Conservation (phyloP, 2,888 invertebrate genomes). For the Zonitis immaculata region DNA sequence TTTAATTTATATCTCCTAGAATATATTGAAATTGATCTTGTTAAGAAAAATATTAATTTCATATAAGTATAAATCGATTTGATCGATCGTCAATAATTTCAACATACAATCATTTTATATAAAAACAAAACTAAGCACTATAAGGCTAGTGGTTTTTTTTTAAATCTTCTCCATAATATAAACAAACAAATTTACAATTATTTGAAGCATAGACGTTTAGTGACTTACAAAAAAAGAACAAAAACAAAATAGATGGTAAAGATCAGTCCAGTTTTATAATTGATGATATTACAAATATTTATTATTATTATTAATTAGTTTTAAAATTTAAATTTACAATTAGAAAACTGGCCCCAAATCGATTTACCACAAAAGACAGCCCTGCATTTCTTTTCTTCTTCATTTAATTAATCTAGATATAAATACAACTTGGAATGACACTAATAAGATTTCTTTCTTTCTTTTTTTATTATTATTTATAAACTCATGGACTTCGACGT, state of each 20-base stretch:
- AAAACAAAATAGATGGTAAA: neutral
- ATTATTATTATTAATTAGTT: neutral
- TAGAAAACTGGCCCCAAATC: slow-evolving; percentile 6
- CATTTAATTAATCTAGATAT: slow-evolving; percentile 33
- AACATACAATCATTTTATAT: slow-evolving; percentile 8
- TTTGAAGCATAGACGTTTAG: slow-evolving; percentile 32
- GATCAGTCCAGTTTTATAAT: neutral
- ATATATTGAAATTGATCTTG: slow-evolving; percentile 6
- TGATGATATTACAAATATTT: neutral
- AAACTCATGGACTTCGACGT: slow-evolving; percentile 36
- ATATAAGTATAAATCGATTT: slow-evolving; percentile 15
- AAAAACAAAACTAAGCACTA: slow-evolving; percentile 16
- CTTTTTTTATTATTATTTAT: too few species aligned
- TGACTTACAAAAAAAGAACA: slow-evolving; percentile 29
- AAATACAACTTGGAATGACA: slow-evolving; percentile 48
- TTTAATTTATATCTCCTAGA: neutral
- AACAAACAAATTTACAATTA: slow-evolving; percentile 38
- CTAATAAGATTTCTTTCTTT: slow-evolving; percentile 42
- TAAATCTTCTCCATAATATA: slow-evolving; percentile 27
- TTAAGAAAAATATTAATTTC: slow-evolving; percentile 15
- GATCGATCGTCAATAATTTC: slow-evolving; percentile 20
- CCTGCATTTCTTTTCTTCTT: slow-evolving; percentile 36
- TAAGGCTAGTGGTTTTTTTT: slow-evolving; percentile 32
- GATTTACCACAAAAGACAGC: slow-evolving; percentile 34
- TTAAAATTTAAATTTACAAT: neutral